Conservation (phyloP, 2,888 invertebrate genomes). For the Caradrina kadenii region DNA sequence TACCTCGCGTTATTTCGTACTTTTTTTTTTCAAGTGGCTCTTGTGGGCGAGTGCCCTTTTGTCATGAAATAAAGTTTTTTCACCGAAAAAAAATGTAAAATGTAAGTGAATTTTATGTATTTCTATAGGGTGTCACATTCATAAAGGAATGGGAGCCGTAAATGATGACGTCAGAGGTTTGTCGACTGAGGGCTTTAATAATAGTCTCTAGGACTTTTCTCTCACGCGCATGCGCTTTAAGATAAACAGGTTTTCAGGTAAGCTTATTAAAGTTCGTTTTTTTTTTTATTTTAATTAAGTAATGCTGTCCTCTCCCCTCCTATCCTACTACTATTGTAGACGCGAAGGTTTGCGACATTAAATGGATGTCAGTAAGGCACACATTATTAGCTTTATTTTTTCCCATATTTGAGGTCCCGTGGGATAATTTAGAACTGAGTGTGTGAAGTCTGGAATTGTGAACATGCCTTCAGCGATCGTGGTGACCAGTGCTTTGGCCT, state of each 20-base stretch:
- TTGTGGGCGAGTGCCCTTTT: slow-evolving; percentile 79
- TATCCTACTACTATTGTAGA: too few species aligned
- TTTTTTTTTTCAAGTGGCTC: slow-evolving; percentile 83
- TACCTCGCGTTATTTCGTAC: slow-evolving; percentile 83
- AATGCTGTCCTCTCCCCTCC: background rate
- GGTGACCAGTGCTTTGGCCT: background rate
- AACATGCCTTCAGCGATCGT: background rate
- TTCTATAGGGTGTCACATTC: slow-evolving; percentile 58
- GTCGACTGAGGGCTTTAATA: slow-evolving; percentile 15
- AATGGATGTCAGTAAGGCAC: too few species aligned
- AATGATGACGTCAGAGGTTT: slow-evolving; percentile 43
- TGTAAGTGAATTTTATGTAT: slow-evolving; percentile 58
- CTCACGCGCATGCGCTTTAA: slow-evolving; percentile 25
- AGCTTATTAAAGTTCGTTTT: slow-evolving; percentile 11
- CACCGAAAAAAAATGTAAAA: slow-evolving; percentile 72
- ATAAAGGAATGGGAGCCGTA: slow-evolving; percentile 40
- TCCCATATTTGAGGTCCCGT: too few species aligned
- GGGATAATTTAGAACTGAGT: too few species aligned
- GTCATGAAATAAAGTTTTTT: slow-evolving; percentile 73
- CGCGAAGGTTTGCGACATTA: too few species aligned
- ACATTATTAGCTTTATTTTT: too few species aligned
- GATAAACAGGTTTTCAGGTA: slow-evolving; percentile 42
- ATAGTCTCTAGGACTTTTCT: slow-evolving; percentile 18
- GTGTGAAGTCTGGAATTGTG: too few species aligned
- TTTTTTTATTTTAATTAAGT: slow-evolving; percentile 11